phyloP scores from a whole-genome alignment of 2,797 vertebrate species.

The Manis javanica region DNA sequence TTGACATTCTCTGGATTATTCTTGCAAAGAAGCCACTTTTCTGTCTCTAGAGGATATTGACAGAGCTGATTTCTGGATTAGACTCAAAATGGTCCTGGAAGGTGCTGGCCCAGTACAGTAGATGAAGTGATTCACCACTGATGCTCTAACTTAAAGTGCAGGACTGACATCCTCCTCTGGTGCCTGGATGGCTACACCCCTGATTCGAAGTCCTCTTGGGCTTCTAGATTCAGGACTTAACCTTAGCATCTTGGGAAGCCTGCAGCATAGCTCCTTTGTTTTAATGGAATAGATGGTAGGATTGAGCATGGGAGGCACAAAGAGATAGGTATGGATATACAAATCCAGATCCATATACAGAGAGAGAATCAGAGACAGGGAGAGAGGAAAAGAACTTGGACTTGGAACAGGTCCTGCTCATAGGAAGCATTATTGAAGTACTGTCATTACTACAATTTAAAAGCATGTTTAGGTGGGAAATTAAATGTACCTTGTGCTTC shows the following conservation, averaged over 20 bases:
- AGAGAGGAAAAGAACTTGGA: neutral
- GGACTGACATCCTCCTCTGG: no score
- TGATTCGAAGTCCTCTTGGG: neutral
- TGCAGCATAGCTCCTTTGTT: conserved; percentile 46
- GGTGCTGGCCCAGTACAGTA: neutral
- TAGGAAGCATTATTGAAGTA: neutral
- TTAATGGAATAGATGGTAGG: conserved; percentile 71
- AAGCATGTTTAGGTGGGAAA: neutral
- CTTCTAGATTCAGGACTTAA: conserved; percentile 18
- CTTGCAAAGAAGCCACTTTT: neutral
- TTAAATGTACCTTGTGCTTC: neutral
- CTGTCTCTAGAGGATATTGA: neutral
- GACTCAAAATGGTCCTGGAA: neutral
- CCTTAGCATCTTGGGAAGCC: conserved; percentile 22
- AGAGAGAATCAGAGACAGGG: neutral
- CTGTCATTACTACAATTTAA: neutral
- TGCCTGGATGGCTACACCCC: neutral
- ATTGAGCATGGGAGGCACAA: conserved; percentile 68
- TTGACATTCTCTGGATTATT: neutral
- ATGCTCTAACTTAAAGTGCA: neutral
- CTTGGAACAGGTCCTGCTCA: neutral
- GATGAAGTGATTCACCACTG: neutral
- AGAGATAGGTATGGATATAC: neutral
- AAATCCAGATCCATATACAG: no score
- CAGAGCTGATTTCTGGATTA: neutral